Evolutionary conservation across 1,140 invertebrate genomes (phyloP).

Genomic region (Polyergus mexicanus): DNA sequence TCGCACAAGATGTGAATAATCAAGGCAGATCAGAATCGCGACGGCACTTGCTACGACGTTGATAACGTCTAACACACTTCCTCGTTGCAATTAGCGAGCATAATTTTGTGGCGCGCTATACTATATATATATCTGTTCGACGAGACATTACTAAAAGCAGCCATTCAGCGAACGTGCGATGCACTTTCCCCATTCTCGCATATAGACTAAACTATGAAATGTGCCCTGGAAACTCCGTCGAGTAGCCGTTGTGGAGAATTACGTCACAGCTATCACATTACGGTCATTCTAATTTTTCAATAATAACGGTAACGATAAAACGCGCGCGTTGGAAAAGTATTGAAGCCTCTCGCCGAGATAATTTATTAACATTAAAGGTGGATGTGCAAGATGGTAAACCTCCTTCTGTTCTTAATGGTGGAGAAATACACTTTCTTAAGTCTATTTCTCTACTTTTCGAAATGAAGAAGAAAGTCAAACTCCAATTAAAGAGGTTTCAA

Average conservation of each 20-base stretch:
- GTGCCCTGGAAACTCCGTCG: background rate
- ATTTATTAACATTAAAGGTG: conserved; percentile 1
- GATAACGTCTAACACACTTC: conserved; percentile 51
- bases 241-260: conserved; percentile 33
- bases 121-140: conserved; percentile 25
- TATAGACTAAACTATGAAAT: conserved; percentile 46
- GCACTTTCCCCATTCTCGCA: conserved; percentile 28
- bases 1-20: conserved; percentile 3
- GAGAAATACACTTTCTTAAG: background rate
- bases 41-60: conserved; percentile 11
- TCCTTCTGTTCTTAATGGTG: background rate
- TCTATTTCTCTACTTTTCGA: background rate
- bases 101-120: conserved; percentile 25
- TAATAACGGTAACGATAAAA: background rate
- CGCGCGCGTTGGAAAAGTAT: background rate
- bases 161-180: conserved; percentile 19
- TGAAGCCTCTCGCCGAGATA: background rate
- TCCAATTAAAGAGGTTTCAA: conserved; percentile 38
- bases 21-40: background rate
- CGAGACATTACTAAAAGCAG: conserved; percentile 53
- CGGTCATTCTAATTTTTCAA: conserved; percentile 41
- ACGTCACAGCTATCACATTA: background rate
- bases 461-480: background rate
- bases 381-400: background rate
- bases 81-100: conserved; percentile 48